These are phyloP conservation scores for Helicoverpa armigera DNA, from an alignment of 1,140 invertebrate species.

Conservation along the genomic window DNA sequence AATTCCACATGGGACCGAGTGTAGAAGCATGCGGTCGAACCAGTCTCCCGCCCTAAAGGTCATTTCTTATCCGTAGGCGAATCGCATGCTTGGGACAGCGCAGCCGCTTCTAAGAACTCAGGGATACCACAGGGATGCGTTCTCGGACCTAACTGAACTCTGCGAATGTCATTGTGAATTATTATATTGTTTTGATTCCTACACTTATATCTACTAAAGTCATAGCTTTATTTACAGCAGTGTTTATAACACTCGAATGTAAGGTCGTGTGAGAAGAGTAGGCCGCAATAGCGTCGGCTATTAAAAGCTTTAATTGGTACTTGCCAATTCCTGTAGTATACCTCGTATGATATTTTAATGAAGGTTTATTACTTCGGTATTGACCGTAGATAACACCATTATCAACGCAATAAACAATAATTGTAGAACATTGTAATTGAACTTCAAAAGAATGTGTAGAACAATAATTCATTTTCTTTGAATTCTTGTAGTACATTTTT, in stretches of 20 bases:
- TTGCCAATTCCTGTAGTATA: conserved; percentile 18
- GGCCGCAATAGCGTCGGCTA: background rate
- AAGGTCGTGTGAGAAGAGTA: background rate
- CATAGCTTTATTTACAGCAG: background rate
- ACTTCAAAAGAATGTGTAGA: background rate
- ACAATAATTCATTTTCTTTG: background rate
- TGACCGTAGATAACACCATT: conserved; percentile 34
- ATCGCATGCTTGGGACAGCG: conserved; percentile 64
- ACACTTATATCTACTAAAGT: background rate
- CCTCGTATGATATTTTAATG: conserved; percentile 18
- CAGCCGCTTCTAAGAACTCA: conserved; percentile 36
- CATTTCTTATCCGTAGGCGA: conserved; percentile 74
- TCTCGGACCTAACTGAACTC: conserved; percentile 26
- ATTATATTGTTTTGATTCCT: background rate
- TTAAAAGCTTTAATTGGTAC: conserved; percentile 14
- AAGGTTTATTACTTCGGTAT: conserved; percentile 45
- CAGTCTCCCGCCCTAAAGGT: conserved; percentile 76
- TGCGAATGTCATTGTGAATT: conserved; percentile 7
- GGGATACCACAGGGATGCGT: conserved; percentile 46
- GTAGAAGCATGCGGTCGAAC: conserved; percentile 75
- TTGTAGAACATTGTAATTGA: background rate
- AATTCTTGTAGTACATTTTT: conserved; percentile 19
- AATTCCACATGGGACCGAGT: conserved; percentile 57
- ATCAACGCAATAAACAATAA: background rate
- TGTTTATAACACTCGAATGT: background rate